Conservation (phyloP, 1,140 invertebrate species). For the Gerris buenoi region DNA sequence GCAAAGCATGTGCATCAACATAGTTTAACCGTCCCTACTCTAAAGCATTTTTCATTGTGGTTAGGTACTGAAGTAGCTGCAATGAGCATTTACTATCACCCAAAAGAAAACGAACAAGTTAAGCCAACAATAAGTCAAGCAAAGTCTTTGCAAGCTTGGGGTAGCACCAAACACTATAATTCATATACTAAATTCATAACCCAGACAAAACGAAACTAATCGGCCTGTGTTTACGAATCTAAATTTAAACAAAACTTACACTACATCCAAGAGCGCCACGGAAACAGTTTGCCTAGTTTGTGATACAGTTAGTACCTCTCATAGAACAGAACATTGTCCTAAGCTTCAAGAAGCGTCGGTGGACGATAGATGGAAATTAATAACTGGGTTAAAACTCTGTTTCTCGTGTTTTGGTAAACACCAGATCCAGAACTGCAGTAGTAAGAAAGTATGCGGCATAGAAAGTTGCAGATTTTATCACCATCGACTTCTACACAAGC, state of each 20-base stretch:
- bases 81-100: background rate
- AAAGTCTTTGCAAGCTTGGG: background rate
- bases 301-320: background rate
- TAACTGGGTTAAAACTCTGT: background rate
- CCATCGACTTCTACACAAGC: background rate
- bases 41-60: background rate
- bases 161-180: background rate
- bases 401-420: background rate
- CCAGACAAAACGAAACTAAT: background rate
- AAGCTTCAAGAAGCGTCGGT: background rate
- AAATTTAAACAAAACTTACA: background rate
- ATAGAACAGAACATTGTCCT: background rate
- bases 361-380: background rate
- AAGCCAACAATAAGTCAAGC: background rate
- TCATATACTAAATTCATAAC: background rate
- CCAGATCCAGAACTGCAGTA: background rate
- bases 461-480: background rate
- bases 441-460: background rate
- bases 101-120: background rate
- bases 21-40: background rate
- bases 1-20: background rate
- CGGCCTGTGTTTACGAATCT: background rate
- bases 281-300: background rate
- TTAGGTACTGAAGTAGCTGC: background rate
- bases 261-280: too few relatives aligned